Percentiles rank a stretch among this genome's conserved stretches.
These are phyloP conservation scores for Danio aesculapii DNA, from an alignment of 2,797 vertebrate genomes.

Conservation along the genomic window DNA sequence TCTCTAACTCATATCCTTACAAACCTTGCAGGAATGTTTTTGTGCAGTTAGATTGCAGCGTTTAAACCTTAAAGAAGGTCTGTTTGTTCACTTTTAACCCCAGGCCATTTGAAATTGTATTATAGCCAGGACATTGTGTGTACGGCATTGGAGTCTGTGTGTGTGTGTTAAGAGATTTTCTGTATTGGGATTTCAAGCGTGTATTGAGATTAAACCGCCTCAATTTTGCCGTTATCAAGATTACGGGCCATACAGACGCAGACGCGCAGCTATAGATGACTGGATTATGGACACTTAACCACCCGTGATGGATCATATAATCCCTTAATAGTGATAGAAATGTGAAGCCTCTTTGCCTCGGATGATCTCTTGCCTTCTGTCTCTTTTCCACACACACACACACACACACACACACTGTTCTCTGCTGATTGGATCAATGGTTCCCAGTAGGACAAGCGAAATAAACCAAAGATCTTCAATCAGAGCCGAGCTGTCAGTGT, in stretches of 20 bases:
- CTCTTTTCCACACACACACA: conserved; percentile 1
- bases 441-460: conserved; percentile 34
- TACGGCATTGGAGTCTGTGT: neutral
- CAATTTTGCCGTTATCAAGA: conserved; percentile 38
- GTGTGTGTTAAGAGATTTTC: conserved; percentile 13
- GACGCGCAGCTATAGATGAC: conserved; percentile 21
- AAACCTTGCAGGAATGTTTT: neutral
- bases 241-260: neutral
- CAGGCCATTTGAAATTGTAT: neutral
- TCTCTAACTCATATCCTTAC: neutral
- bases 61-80: neutral
- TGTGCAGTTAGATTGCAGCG: neutral
- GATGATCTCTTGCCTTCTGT: conserved; percentile 49
- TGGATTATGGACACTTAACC: conserved; percentile 50
- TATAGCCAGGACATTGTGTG: neutral
- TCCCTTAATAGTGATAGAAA: conserved; percentile 50
- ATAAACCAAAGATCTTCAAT: conserved; percentile 47
- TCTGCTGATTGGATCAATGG: conserved; percentile 45
- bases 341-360: conserved; percentile 48
- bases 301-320: conserved; percentile 51
- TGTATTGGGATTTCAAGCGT: conserved; percentile 22
- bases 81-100: neutral
- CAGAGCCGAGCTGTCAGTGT: conserved; percentile 37
- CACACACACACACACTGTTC: conserved; percentile 12
- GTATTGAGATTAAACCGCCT: conserved; percentile 28